These are phyloP conservation scores for Drosophila colorata DNA, from an alignment of 2,888 invertebrate species.

Conservation along the genomic window DNA sequence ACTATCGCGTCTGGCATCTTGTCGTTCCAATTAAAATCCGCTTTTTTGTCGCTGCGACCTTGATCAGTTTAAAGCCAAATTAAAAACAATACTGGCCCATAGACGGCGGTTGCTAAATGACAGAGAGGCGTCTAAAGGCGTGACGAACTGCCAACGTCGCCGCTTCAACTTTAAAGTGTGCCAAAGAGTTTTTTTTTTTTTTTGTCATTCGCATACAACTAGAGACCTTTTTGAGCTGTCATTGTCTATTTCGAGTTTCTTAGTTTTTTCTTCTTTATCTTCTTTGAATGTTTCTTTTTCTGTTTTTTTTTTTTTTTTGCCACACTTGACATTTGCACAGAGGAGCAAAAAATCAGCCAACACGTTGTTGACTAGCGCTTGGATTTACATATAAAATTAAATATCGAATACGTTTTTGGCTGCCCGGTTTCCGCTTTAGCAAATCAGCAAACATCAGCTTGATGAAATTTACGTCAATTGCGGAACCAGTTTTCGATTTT, in stretches of 20 bases:
- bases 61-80: conserved; percentile 68
- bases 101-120: conserved; percentile 55
- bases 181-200: conserved; percentile 41
- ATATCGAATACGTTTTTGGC: conserved; percentile 44
- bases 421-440: conserved; percentile 56
- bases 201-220: conserved; percentile 51
- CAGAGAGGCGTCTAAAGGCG: conserved; percentile 70
- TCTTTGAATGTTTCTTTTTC: conserved; percentile 1
- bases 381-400: conserved; percentile 66
- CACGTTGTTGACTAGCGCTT: conserved; percentile 35
- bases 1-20: conserved; percentile 42
- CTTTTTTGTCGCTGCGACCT: conserved; percentile 58
- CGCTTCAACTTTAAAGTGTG: conserved; percentile 67
- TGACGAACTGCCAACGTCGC: conserved; percentile 70
- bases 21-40: conserved; percentile 63
- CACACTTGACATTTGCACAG: conserved; percentile 72
- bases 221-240: conserved; percentile 67
- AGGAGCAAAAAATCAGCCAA: conserved; percentile 49
- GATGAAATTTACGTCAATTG: conserved; percentile 62
- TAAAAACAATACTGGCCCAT: conserved; percentile 69
- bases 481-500: conserved; percentile 62
- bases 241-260: conserved; percentile 66
- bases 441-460: conserved; percentile 33
- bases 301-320: conserved; percentile 31
- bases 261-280: conserved; percentile 21